These are phyloP conservation scores for Lordiphosa clarofinis DNA, from an alignment of 1,140 invertebrate species.

Conservation along the genomic window DNA sequence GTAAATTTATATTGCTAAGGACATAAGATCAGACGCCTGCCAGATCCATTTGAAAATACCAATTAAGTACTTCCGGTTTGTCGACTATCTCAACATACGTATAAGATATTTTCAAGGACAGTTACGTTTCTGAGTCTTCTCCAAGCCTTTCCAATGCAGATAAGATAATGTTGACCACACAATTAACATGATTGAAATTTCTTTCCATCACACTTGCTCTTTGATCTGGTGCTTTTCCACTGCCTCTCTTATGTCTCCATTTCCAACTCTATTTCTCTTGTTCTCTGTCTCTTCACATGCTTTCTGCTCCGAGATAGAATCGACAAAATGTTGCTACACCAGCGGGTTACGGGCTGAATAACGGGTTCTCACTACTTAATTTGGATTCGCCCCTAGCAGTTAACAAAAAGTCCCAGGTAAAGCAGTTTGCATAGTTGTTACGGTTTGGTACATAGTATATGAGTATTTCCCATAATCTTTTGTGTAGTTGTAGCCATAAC, in stretches of 20 bases:
- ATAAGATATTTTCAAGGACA: too few relatives aligned
- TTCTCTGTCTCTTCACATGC: slow-evolving; percentile 25
- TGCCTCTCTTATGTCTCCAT: slow-evolving; percentile 6
- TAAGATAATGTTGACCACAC: too few relatives aligned
- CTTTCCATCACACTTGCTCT: slow-evolving; percentile 9
- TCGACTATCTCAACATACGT: too few relatives aligned
- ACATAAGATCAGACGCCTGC: too few relatives aligned
- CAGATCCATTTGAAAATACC: too few relatives aligned
- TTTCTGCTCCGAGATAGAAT: slow-evolving; percentile 78
- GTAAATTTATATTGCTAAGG: too few relatives aligned
- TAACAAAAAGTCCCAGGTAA: slow-evolving; percentile 80
- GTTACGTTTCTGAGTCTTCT: too few relatives aligned
- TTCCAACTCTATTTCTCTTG: slow-evolving; percentile 21
- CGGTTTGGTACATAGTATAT: background rate
- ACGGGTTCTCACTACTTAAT: slow-evolving; percentile 82
- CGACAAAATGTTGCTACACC: slow-evolving; percentile 81
- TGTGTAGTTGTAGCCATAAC: background rate
- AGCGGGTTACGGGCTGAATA: slow-evolving; percentile 77
- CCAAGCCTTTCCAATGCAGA: too few relatives aligned
- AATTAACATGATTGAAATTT: too few relatives aligned
- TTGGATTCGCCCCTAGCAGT: slow-evolving; percentile 81
- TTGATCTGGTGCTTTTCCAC: slow-evolving; percentile 1
- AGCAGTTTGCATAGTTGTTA: slow-evolving; percentile 11
- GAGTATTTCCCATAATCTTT: background rate
- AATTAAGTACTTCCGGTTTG: too few relatives aligned